These are phyloP conservation scores for Syrmaticus mikado DNA, from an alignment of 2,113 vertebrate genomes.

Conservation along the genomic window DNA sequence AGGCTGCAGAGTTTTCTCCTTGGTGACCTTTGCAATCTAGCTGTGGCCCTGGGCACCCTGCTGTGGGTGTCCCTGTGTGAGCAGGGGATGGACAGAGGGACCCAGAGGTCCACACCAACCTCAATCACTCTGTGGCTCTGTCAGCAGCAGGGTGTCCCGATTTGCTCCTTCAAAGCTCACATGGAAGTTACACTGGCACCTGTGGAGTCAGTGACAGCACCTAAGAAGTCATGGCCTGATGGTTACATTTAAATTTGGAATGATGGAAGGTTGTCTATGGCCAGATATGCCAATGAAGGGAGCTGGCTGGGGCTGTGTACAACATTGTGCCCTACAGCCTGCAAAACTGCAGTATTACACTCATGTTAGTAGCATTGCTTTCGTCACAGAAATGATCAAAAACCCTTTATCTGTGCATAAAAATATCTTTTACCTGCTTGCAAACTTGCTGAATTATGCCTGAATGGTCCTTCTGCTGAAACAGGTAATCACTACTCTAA, in stretches of 20 bases:
- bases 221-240: neutral
- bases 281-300: accelerated
- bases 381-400: neutral
- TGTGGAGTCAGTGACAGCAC: neutral
- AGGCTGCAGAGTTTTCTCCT: too few species aligned
- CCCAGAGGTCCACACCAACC: too few species aligned
- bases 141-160: neutral
- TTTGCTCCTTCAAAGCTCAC: neutral
- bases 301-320: neutral
- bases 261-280: neutral
- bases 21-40: too few species aligned
- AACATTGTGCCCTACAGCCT: neutral
- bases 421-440: neutral
- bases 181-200: accelerated
- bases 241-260: neutral
- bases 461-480: neutral
- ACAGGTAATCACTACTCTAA: neutral
- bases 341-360: neutral
- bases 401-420: neutral
- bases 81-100: neutral
- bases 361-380: neutral
- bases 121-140: neutral
- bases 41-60: too few species aligned
- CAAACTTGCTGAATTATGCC: neutral
- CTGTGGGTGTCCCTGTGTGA: too few species aligned